phyloP scores from a whole-genome alignment of 2,888 invertebrate genomes.

The Pammene aurita region DNA sequence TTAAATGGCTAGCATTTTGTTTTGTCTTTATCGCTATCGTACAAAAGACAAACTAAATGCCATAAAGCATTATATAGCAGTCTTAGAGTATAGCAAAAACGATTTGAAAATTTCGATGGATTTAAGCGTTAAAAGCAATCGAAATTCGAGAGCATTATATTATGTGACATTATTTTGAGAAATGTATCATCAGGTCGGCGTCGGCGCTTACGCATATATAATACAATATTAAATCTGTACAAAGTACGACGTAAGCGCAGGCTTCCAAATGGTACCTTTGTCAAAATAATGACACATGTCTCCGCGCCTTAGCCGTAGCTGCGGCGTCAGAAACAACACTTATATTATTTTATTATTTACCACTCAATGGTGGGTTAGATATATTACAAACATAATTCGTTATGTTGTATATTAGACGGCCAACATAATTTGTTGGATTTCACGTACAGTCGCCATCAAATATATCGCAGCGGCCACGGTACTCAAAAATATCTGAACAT shows the following conservation, averaged over 20 bases:
- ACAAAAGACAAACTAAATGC: too few species aligned
- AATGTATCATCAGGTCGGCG: too few species aligned
- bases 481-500: too few species aligned
- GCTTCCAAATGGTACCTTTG: background rate
- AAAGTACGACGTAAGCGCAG: too few species aligned
- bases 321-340: background rate
- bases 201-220: too few species aligned
- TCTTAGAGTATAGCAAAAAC: too few species aligned
- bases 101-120: background rate
- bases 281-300: background rate
- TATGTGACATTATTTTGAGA: background rate
- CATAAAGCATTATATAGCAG: too few species aligned
- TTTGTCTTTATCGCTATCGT: too few species aligned
- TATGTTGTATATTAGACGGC: background rate
- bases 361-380: background rate
- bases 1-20: too few species aligned
- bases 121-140: slow-evolving; percentile 4
- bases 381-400: slow-evolving; percentile 1
- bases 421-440: slow-evolving; percentile 3
- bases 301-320: slow-evolving; percentile 10
- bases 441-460: too few species aligned
- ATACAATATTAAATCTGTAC: too few species aligned
- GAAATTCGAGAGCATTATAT: slow-evolving; percentile 27
- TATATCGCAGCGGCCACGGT: too few species aligned
- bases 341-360: background rate